phyloP scores from a whole-genome alignment of 2,113 vertebrate species.

The Epinephelus moara region DNA sequence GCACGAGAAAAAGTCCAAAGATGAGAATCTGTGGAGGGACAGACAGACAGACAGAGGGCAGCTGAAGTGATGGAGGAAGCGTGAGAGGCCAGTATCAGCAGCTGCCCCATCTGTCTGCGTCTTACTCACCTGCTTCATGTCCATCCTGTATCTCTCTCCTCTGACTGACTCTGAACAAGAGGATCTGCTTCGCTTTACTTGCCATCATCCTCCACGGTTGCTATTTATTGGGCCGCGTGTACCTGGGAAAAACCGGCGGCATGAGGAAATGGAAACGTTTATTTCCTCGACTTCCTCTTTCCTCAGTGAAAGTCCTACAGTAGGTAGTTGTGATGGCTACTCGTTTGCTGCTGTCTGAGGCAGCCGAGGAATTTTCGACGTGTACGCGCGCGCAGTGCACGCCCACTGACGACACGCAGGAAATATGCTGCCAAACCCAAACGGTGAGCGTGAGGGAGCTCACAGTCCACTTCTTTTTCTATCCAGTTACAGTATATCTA shows the following conservation, averaged over 20 bases:
- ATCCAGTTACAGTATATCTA: no score
- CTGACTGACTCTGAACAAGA: not conserved
- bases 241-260: slow-evolving; percentile 72
- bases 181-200: not conserved
- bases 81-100: not conserved
- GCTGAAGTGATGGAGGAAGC: not conserved
- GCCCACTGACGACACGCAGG: not conserved
- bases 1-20: slow-evolving; percentile 21
- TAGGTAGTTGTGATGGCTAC: not conserved
- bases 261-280: slow-evolving; percentile 75
- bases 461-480: not conserved
- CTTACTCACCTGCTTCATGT: slow-evolving; percentile 56
- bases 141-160: slow-evolving; percentile 31
- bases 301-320: not conserved
- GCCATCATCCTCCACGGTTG: not conserved
- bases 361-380: not conserved
- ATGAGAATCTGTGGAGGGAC: slow-evolving; percentile 53
- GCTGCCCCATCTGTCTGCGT: not conserved
- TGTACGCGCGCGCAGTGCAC: not conserved
- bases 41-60: not conserved
- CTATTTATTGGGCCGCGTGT: not conserved
- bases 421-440: not conserved
- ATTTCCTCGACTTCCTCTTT: slow-evolving; percentile 67
- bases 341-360: not conserved
- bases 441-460: not conserved